phyloP scores from a whole-genome alignment of 2,888 invertebrate species.

The Sacculina carcini region DNA sequence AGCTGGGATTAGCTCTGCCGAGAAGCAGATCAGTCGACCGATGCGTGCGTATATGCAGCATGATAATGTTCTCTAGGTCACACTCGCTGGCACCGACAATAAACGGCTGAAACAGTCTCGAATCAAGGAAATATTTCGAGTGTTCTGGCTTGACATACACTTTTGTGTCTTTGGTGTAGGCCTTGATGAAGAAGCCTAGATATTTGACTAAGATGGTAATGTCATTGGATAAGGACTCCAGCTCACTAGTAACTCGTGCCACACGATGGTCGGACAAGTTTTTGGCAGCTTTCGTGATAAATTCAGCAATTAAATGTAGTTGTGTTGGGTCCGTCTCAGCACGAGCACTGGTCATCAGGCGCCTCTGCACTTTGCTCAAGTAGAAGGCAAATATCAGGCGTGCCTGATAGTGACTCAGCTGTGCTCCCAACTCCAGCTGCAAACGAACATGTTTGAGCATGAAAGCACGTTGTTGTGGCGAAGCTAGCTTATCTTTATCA shows the following conservation, averaged over 20 bases:
- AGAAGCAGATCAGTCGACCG: no score
- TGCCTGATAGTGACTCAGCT: constrained; percentile 33
- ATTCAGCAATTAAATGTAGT: constrained; percentile 38
- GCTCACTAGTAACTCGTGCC: no score
- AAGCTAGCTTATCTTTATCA: not conserved
- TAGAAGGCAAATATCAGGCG: constrained; percentile 51
- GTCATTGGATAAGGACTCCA: no score
- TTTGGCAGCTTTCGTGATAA: constrained; percentile 42
- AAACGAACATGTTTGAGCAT: no score
- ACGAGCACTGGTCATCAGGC: constrained; percentile 22
- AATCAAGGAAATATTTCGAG: not conserved
- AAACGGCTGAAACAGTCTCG: not conserved
- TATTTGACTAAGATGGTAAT: constrained; percentile 63
- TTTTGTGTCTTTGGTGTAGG: constrained; percentile 58
- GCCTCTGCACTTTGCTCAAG: constrained; percentile 41
- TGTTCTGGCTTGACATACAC: constrained; percentile 9
- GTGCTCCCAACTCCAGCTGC: no score
- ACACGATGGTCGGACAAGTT: constrained; percentile 27
- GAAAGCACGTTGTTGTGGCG: not conserved
- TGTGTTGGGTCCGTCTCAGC: constrained; percentile 7
- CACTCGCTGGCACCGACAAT: constrained; percentile 16
- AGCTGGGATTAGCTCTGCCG: no score
- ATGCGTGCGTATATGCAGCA: no score
- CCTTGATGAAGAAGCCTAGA: constrained; percentile 52
- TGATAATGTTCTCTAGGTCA: constrained; percentile 42